These are phyloP conservation scores for Trichogramma pretiosum DNA, from an alignment of 1,140 invertebrate species.

Conservation along the genomic window DNA sequence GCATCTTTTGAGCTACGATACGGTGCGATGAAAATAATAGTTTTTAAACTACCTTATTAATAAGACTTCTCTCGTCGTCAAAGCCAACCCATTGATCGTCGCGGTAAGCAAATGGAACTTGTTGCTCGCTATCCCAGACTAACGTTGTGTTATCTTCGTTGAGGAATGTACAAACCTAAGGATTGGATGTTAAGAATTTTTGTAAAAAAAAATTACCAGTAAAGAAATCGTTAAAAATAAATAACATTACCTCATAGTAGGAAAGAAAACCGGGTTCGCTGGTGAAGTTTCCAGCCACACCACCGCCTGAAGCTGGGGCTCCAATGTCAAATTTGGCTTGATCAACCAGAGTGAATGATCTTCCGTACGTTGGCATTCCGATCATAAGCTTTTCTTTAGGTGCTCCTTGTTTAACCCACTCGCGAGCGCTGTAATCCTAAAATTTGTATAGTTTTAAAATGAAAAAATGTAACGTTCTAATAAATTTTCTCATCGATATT, in stretches of 20 bases:
- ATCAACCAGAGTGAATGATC: slow-evolving; percentile 88
- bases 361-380: slow-evolving; percentile 90
- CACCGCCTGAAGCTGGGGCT: slow-evolving; percentile 79
- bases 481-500: neutral
- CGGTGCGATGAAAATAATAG: neutral
- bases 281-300: slow-evolving; percentile 74
- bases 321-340: slow-evolving; percentile 85
- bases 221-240: too few relatives aligned
- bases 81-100: slow-evolving; percentile 93
- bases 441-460: too few relatives aligned
- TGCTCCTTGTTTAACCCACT: slow-evolving; percentile 90
- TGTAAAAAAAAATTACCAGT: slow-evolving; percentile 11
- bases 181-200: neutral
- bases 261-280: slow-evolving; percentile 84
- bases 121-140: slow-evolving; percentile 93
- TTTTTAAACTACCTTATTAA: slow-evolving; percentile 67
- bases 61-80: slow-evolving; percentile 85
- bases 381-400: slow-evolving; percentile 92
- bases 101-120: slow-evolving; percentile 87
- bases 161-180: slow-evolving; percentile 79
- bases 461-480: too few relatives aligned
- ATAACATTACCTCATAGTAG: slow-evolving; percentile 83
- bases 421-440: slow-evolving; percentile 82
- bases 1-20: neutral
- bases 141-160: slow-evolving; percentile 84